phyloP scores from a whole-genome alignment of 2,888 invertebrate genomes.

The Linnaemya tessellans region DNA sequence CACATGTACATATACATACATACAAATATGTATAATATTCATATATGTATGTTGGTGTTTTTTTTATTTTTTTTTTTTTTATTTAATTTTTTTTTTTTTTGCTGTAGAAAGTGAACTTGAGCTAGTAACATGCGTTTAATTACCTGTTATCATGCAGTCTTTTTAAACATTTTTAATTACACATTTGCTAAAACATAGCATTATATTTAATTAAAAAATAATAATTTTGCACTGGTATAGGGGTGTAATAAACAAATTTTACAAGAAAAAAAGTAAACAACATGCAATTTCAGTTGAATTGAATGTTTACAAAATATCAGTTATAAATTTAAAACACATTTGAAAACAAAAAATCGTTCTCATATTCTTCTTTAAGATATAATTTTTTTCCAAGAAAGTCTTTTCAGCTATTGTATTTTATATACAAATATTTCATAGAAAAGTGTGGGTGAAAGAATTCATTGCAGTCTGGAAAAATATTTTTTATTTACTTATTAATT shows the following conservation, averaged over 20 bases:
- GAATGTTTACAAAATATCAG: too few relatives aligned
- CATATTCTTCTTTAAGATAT: too few relatives aligned
- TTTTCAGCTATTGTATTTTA: too few relatives aligned
- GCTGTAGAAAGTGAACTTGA: conserved; percentile 68
- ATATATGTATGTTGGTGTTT: neutral
- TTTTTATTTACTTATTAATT: too few relatives aligned
- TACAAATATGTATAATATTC: too few relatives aligned
- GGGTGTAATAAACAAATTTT: conserved; percentile 40
- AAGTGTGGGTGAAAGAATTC: too few relatives aligned
- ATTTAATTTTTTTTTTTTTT: conserved; percentile 9
- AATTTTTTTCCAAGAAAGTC: too few relatives aligned
- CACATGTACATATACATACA: neutral
- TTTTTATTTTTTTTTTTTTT: neutral
- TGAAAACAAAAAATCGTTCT: too few relatives aligned
- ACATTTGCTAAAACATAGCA: conserved; percentile 56
- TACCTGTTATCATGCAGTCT: conserved; percentile 61
- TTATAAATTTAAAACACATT: too few relatives aligned
- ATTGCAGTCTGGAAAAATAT: too few relatives aligned
- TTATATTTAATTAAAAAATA: conserved; percentile 30
- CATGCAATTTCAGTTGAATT: neutral
- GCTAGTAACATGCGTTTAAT: conserved; percentile 67
- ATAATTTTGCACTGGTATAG: conserved; percentile 11
- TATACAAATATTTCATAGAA: too few relatives aligned
- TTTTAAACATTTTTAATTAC: conserved; percentile 64
- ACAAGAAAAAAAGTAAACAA: neutral